phyloP scores from a whole-genome alignment of 2,797 vertebrate genomes.

The Sciurus carolinensis region DNA sequence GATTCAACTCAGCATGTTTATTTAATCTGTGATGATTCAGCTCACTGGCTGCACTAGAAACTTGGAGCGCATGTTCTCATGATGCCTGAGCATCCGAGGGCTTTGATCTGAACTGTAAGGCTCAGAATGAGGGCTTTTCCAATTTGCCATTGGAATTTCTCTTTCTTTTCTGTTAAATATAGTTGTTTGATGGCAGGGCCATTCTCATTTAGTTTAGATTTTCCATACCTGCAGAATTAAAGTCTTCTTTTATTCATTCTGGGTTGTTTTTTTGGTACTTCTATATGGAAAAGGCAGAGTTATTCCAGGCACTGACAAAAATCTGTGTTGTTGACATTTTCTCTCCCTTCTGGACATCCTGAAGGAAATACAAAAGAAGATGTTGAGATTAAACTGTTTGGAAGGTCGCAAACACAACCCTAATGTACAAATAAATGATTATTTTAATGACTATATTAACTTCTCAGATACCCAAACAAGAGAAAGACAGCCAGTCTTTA shows the following conservation, averaged over 20 bases:
- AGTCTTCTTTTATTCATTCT: background rate
- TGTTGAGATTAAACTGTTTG: background rate
- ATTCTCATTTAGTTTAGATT: background rate
- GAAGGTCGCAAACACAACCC: background rate
- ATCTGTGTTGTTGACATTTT: background rate
- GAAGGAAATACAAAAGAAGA: background rate
- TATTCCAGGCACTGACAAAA: background rate
- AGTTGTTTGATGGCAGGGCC: background rate
- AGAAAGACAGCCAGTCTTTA: background rate
- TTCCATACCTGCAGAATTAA: background rate
- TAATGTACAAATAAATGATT: background rate
- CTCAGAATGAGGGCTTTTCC: background rate
- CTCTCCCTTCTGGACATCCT: background rate
- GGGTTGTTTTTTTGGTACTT: background rate
- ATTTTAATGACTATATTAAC: background rate
- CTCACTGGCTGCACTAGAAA: conserved; percentile 64
- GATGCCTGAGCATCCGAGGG: background rate
- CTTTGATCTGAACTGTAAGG: conserved; percentile 68
- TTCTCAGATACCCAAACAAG: background rate
- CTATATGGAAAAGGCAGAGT: background rate
- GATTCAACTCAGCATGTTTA: conserved; percentile 78
- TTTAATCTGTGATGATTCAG: conserved; percentile 82
- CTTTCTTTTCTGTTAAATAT: conserved; percentile 45
- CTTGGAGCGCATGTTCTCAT: conserved; percentile 51
- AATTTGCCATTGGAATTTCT: conserved; percentile 2